Evolutionary conservation across 2,797 vertebrate species (phyloP).

Genomic region (Valencia hispanica): DNA sequence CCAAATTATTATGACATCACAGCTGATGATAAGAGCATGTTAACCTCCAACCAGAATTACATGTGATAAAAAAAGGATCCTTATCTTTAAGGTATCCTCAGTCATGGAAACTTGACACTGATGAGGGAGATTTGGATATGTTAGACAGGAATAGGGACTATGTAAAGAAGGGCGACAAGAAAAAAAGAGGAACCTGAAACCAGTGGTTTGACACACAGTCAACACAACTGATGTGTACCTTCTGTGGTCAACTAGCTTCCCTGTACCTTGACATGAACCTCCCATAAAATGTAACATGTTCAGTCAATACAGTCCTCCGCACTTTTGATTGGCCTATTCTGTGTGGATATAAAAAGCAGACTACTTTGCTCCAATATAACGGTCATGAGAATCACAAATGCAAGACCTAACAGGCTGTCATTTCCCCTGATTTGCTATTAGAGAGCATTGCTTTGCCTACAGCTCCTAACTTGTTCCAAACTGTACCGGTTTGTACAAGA

Average conservation of each 20-base stretch:
- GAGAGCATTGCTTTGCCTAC: conserved; percentile 1
- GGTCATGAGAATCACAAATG: conserved; percentile 9
- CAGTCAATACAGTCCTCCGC: background rate
- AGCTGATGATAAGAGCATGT: background rate
- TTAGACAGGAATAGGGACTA: background rate
- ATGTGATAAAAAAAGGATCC: background rate
- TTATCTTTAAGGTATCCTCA: background rate
- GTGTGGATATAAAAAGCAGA: background rate
- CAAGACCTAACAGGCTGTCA: conserved; percentile 12
- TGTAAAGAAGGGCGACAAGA: conserved; percentile 1
- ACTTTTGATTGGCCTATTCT: background rate
- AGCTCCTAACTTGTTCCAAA: conserved; percentile 1
- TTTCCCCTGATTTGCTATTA: conserved; percentile 1
- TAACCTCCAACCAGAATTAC: background rate
- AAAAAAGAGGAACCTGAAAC: conserved; percentile 5
- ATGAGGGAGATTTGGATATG: background rate
- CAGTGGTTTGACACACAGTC: background rate
- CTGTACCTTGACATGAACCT: background rate
- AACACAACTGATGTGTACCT: background rate
- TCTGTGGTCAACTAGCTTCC: background rate
- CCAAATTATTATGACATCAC: background rate
- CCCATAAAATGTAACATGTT: background rate
- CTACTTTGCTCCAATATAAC: background rate
- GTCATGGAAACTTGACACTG: background rate
- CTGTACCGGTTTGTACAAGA: background rate